Evolutionary conservation across 2,113 vertebrate species (phyloP).

Genomic region (Alethe diademata): DNA sequence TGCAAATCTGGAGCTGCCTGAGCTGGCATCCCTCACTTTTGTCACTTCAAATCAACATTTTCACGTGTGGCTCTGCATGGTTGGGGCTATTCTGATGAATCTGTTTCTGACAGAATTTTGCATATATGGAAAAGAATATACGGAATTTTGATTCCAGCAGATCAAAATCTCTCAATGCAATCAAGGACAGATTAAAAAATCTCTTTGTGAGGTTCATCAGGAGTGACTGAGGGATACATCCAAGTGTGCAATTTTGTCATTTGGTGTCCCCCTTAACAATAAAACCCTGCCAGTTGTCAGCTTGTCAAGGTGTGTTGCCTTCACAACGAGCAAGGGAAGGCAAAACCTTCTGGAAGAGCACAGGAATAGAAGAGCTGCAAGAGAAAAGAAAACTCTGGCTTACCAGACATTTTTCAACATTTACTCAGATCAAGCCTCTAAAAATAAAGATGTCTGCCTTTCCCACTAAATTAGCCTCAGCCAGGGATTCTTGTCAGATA

Average conservation of each 20-base stretch:
- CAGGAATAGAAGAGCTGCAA: not conserved
- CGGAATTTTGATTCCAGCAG: not conserved
- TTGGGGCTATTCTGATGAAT: fast-evolving
- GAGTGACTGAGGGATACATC: not conserved
- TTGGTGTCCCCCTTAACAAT: not conserved
- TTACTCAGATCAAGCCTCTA: not conserved
- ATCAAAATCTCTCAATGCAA: fast-evolving
- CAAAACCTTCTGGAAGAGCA: not conserved
- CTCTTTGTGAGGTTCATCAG: not conserved
- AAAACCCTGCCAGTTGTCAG: not conserved
- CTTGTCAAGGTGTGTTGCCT: not conserved
- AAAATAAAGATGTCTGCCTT: slow-evolving; percentile 43
- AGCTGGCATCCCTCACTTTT: not conserved
- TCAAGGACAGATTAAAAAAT: not conserved
- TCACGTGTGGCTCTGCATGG: fast-evolving
- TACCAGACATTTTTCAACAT: not conserved
- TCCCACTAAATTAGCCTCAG: slow-evolving; percentile 19
- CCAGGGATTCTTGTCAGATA: not conserved
- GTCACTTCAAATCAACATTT: not conserved
- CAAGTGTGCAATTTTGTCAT: not conserved
- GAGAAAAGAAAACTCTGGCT: not conserved
- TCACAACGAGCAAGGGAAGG: not conserved
- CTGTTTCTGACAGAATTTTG: not conserved
- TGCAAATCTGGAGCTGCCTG: not conserved
- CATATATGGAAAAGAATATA: fast-evolving